Conservation (phyloP, 2,888 invertebrate genomes). For the Synergus japonicus region DNA sequence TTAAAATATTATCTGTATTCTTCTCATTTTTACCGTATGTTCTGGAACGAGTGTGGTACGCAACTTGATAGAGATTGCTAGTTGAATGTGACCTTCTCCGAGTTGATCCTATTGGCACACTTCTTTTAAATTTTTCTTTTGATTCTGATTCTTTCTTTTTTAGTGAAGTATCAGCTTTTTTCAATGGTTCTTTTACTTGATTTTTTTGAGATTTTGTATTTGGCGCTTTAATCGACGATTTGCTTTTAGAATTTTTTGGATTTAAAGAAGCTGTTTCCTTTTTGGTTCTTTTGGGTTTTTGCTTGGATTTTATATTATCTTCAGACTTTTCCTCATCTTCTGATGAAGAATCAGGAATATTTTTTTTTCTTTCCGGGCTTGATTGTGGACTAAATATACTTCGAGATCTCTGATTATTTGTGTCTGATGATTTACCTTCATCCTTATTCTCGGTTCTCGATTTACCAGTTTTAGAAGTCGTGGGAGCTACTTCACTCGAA, state of each 20-base stretch:
- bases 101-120: neutral
- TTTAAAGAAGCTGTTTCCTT: neutral
- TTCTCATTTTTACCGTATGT: neutral
- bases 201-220: neutral
- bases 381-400: neutral
- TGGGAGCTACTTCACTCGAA: neutral
- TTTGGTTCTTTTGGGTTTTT: neutral
- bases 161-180: too few relatives aligned
- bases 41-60: neutral
- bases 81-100: neutral
- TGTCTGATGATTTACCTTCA: neutral
- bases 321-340: too few relatives aligned
- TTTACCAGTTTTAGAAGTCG: neutral
- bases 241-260: too few relatives aligned
- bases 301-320: neutral
- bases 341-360: too few relatives aligned
- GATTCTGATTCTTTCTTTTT: neutral
- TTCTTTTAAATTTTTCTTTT: neutral
- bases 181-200: too few relatives aligned
- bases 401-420: neutral
- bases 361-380: too few relatives aligned
- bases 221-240: neutral
- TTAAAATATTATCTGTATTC: neutral
- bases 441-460: neutral
- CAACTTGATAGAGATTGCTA: neutral